Evolutionary conservation across 2,113 vertebrate species (phyloP), one percentile per base, ranked within the genome.

Genomic region (Mionectes macconnelli): DNA sequence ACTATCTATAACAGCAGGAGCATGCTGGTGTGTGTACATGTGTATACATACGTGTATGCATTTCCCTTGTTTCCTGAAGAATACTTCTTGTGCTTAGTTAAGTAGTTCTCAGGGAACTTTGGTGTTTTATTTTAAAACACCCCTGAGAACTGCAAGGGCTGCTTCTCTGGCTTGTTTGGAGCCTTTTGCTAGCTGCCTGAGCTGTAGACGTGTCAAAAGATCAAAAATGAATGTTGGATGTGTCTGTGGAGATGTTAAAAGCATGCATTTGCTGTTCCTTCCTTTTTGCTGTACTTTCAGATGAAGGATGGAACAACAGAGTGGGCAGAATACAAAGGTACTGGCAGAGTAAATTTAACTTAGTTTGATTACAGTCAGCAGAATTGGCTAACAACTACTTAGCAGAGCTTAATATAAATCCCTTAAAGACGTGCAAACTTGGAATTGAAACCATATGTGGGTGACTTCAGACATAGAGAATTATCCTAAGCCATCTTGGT

Each of bases 331-430:
- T 33, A 79, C 40, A 73, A 68, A 40, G 62, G 10, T 69, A 59
- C 60, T 35, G 25, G 37, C 45, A 18, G 37, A 47, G 59, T 77
- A 30, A 73, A 70, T 69, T 82, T 77, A 83, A 67, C 64, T 86
- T 64, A 9, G 20, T 62, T 68, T 92, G 77, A 79, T 82, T 87
- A 21, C 47, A 86, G 63, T 83, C 85, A 75, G 68, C n/a, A 94
- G 60, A 90, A 95, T 74, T 55, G 6, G 39, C 49, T 93, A 93
- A 77, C 75, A 93, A 20, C 39, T 85, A 85, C 78, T 94, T 91
- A 83, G 15, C 70, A 74, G 67, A 85, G 59, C 42, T 89, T 89
- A 91, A 83, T 74, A 59, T 79, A 86, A 94, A 70, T 84, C 56
- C 44, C 69, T 81, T 93, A 81, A 95, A 67, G 64, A 93, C 0